Evolutionary conservation across 2,888 invertebrate species (phyloP), one percentile per base, ranked within the genome.

Genomic region (Caenorhabditis panamensis): DNA sequence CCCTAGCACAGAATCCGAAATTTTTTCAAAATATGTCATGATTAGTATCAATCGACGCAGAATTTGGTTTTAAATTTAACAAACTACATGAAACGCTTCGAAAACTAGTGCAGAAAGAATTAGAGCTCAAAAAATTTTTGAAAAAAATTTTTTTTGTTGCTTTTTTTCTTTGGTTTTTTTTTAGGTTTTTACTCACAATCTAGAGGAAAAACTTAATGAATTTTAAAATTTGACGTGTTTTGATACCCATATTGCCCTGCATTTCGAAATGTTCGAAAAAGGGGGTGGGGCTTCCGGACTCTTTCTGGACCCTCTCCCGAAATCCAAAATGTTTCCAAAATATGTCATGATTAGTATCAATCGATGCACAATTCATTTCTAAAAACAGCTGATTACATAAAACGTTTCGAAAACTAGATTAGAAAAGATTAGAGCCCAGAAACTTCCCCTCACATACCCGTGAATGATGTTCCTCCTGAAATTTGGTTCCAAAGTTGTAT

Each of bases 21-120:
- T 11, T 53, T 53, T 18, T 24, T 53, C 53, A 53, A 24, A 53
- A 24, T 4, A 13, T 24, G 24, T 26, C 24, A 53, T 53, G 26
- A 53, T 47, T 47, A 47, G n/a, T 47, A 20, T 47, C 47, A 53
- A 53, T 53, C 53, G 24, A 53, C 53, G 26, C 41, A 41, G 28
- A 61, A 61, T 44, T 61, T 44, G 5, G 20, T 18, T 20, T 20
- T 6, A n/a, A n/a, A n/a, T n/a, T n/a, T n/a, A n/a, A n/a, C n/a
- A n/a, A n/a, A n/a, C n/a, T n/a, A n/a, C n/a, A n/a, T n/a, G n/a
- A n/a, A n/a, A n/a, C n/a, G n/a, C n/a, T n/a, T n/a, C n/a, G n/a
- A n/a, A n/a, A n/a, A n/a, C n/a, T n/a, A n/a, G n/a, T n/a, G n/a
- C n/a, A n/a, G n/a, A n/a, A n/a, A n/a, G 11, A 8, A 8, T 11